Evolutionary conservation across 2,797 vertebrate species (phyloP), one percentile per base, ranked within the genome.

Genomic region (Anas bernieri): DNA sequence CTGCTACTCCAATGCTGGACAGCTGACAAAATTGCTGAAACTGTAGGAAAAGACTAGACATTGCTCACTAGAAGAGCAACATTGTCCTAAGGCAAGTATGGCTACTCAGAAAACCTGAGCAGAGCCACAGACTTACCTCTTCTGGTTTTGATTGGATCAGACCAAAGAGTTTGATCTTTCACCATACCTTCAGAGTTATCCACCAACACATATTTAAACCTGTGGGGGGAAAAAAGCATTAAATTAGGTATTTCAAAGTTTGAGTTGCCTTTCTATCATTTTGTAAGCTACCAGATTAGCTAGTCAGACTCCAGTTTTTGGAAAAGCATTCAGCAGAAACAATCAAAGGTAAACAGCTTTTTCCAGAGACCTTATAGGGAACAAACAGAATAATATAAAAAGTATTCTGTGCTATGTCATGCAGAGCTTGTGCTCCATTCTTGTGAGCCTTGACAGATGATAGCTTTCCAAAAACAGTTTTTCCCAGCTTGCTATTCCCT

Each of bases 121-220:
- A 86, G 75, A 83, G 23, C 28, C 56, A 50, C 48, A 31, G 39
- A 95, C 97, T 97, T 93, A 98, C 98, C 94, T 54, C 5, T 52
- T 20, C 75, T 94, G 54, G 97, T 98, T 64, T 66, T 48, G 75
- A 98, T 95, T 64, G 97, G 95, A 23, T 97, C 89, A 0, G 98
- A 98, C 98, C 98, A 98, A 6, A 93, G 84, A 13, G 97, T 97
- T 74, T 98, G 90, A n/a, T 86, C 94, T 91, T 96, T 73, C 12
- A 93, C 17, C 4, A 72, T 52, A 39, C 90, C 91, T 4, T 90
- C 90, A 55, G 70, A 87, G 76, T 23, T 31, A 37, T 97, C 96
- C 67, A 97, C 85, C 5, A 98, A 90, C 31, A 96, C 46, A 0
- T 98, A 98, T 86, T 97, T 98, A 97, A 98, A 98, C 74, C 97